These are phyloP conservation scores for Oceanodroma leucorhoa DNA, from an alignment of 2,797 vertebrate species.

Conservation along the genomic window DNA sequence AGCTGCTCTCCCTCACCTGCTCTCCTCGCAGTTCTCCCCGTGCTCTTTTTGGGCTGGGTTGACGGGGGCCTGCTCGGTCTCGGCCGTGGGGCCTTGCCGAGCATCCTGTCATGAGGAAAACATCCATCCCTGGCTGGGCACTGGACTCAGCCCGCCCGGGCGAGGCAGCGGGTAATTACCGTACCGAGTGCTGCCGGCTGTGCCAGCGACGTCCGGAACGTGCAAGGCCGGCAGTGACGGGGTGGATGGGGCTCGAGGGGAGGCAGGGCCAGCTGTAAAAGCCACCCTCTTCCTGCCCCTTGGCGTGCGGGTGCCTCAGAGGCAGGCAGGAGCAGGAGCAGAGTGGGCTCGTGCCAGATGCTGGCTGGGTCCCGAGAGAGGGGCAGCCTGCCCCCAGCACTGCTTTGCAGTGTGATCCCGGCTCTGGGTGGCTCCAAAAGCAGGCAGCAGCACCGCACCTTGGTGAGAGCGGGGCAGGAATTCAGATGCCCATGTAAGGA, in stretches of 20 bases:
- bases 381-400: not conserved
- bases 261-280: not conserved
- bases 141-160: not conserved
- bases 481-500: rapidly evolving
- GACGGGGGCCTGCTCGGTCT: not conserved
- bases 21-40: not conserved
- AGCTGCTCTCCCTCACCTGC: rapidly evolving
- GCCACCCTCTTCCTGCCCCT: not conserved
- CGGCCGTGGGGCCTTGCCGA: not conserved
- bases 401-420: rapidly evolving
- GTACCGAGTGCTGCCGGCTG: not conserved
- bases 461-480: not conserved
- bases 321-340: not conserved
- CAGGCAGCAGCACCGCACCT: rapidly evolving
- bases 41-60: not conserved
- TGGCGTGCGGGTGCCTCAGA: rapidly evolving
- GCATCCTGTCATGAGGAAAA: conserved; percentile 55
- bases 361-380: not conserved
- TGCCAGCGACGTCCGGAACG: not conserved
- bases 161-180: not conserved
- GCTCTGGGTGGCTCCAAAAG: not conserved
- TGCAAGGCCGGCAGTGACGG: not conserved
- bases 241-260: not conserved
- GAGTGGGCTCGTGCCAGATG: rapidly evolving
- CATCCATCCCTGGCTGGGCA: not conserved